Percentiles rank a stretch among this genome's conserved stretches.
These are phyloP conservation scores for Polyergus mexicanus DNA, from an alignment of 1,140 invertebrate genomes.

Conservation along the genomic window DNA sequence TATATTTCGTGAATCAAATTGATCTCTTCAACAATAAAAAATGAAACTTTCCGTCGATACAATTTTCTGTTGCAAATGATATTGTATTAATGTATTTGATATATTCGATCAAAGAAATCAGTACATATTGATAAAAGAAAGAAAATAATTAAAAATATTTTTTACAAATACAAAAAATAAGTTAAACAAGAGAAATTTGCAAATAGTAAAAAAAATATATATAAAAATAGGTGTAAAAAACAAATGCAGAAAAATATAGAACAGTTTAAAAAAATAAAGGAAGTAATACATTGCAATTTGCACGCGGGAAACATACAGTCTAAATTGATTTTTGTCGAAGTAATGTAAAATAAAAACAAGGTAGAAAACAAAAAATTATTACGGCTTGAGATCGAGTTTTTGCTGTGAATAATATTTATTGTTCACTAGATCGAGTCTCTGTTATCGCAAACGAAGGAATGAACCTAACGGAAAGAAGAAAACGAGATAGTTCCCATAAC, in stretches of 20 bases:
- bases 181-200: not conserved
- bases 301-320: not conserved
- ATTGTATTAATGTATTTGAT: not conserved
- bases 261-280: not conserved
- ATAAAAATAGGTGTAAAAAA: not conserved
- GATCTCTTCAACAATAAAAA: not conserved
- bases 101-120: not conserved
- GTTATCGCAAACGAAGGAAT: slow-evolving; percentile 39
- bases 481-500: slow-evolving; percentile 13
- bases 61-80: not conserved
- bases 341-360: slow-evolving; percentile 29
- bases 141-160: not conserved
- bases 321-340: slow-evolving; percentile 7
- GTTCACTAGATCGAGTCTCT: slow-evolving; percentile 8
- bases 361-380: slow-evolving; percentile 22
- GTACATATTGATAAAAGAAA: slow-evolving; percentile 13
- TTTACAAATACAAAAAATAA: not conserved
- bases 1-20: slow-evolving; percentile 11
- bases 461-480: slow-evolving; percentile 28
- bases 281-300: slow-evolving; percentile 8
- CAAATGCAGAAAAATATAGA: not conserved
- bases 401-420: slow-evolving; percentile 52
- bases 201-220: not conserved
- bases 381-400: slow-evolving; percentile 25
- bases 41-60: not conserved